phyloP scores from a whole-genome alignment of 2,113 vertebrate genomes.

The Cryptotis parvus region DNA sequence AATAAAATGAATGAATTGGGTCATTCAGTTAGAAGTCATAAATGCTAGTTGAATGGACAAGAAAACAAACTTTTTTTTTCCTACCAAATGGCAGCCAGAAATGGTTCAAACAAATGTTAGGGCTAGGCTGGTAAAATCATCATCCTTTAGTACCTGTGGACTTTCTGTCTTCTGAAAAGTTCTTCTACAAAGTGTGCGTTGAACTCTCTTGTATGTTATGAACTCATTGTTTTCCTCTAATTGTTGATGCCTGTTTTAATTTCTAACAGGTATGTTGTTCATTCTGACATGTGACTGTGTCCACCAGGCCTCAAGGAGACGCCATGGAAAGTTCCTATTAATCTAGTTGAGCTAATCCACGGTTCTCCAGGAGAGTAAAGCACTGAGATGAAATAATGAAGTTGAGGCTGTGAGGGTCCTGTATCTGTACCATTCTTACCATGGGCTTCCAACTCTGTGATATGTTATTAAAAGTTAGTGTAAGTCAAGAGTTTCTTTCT shows the following conservation, averaged over 20 bases:
- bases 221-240: not conserved
- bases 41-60: not conserved
- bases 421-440: not conserved
- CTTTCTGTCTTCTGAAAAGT: not conserved
- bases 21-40: constrained; percentile 32
- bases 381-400: not conserved
- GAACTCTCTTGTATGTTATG: not conserved
- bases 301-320: not conserved
- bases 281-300: not conserved
- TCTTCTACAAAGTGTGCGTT: not conserved
- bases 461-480: not conserved
- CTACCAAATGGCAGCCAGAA: not conserved
- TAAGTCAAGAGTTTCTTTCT: constrained; percentile 32
- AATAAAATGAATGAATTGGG: constrained; percentile 46
- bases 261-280: not conserved
- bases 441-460: constrained; percentile 31
- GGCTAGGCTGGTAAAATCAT: too few species aligned
- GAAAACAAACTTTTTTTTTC: constrained; percentile 6
- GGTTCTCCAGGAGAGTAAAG: not conserved
- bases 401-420: not conserved
- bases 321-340: not conserved
- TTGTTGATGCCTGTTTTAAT: not conserved
- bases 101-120: not conserved
- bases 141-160: not conserved
- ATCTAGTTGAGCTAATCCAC: not conserved